These are phyloP conservation scores for Drosophila trichaetosa DNA, from an alignment of 2,888 invertebrate genomes.

Conservation along the genomic window DNA sequence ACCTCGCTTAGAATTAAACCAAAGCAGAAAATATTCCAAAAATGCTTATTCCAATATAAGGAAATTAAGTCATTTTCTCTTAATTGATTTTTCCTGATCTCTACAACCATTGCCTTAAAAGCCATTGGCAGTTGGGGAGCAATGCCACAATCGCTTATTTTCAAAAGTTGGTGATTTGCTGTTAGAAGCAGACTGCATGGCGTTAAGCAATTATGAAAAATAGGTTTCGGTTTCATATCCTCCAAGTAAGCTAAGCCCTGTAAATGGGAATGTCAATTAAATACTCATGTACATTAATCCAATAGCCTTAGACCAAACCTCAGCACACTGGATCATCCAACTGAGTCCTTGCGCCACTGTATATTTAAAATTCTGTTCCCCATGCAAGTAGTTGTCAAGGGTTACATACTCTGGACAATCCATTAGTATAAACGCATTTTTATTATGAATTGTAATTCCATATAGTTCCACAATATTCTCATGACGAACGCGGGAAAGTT, in stretches of 20 bases:
- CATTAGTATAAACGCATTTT: not conserved
- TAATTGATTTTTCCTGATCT: not conserved
- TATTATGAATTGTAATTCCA: not conserved
- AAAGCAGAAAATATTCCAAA: not conserved
- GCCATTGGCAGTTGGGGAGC: not conserved
- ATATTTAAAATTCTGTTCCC: not conserved
- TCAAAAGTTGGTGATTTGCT: not conserved
- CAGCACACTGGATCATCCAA: not conserved
- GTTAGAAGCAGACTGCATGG: not conserved
- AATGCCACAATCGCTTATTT: not conserved
- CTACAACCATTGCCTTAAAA: not conserved
- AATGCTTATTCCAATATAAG: not conserved
- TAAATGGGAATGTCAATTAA: not conserved
- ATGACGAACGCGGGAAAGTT: not conserved
- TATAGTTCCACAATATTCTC: conserved; percentile 13
- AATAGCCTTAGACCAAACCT: not conserved
- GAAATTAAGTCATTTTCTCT: not conserved
- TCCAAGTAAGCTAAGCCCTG: not conserved
- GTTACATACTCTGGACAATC: not conserved
- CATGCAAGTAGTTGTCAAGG: conserved; percentile 18
- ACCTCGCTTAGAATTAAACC: not conserved
- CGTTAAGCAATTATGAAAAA: not conserved
- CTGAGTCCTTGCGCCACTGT: not conserved
- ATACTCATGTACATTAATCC: not conserved
- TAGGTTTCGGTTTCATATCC: not conserved